A percentile compares a stretch with the other conserved stretches of the same genome.
Conservation (phyloP, 1,140 invertebrate species). For the Drosophila lacteicornis region DNA sequence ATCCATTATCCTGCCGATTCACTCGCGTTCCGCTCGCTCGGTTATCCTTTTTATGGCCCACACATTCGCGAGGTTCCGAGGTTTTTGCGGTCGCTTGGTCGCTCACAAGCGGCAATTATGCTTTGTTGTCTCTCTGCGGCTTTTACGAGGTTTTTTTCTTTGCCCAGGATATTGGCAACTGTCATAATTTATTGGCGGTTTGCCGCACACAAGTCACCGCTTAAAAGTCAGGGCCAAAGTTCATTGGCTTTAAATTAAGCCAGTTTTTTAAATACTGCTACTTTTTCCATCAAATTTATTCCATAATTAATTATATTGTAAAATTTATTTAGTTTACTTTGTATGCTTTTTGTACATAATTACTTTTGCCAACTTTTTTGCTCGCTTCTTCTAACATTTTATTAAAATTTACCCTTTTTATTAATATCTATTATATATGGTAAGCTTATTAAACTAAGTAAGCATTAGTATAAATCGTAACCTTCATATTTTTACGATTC, state of each 20-base stretch:
- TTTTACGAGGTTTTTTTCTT: not conserved
- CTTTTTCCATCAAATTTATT: too few species aligned
- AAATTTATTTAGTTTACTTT: too few species aligned
- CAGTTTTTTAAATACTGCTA: too few species aligned
- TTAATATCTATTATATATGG: too few species aligned
- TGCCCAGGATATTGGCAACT: not conserved
- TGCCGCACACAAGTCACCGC: not conserved
- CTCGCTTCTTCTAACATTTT: too few species aligned
- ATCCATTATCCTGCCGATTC: constrained; percentile 11
- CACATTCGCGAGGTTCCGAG: not conserved
- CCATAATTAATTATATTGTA: too few species aligned
- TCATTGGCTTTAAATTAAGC: not conserved
- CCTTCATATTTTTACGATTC: not conserved
- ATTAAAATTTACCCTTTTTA: too few species aligned
- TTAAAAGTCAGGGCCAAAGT: not conserved
- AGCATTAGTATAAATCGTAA: too few species aligned
- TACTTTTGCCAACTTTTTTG: too few species aligned
- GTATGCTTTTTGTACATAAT: too few species aligned
- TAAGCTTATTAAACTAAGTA: too few species aligned
- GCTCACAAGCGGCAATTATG: constrained; percentile 18
- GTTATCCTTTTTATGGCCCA: constrained; percentile 11
- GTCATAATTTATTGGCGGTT: constrained; percentile 14
- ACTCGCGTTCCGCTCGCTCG: not conserved
- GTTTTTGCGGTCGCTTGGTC: constrained; percentile 9
- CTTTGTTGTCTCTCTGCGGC: constrained; percentile 12